Evolutionary conservation across 2,888 invertebrate species (phyloP).

Genomic region (Orchestes rusci): DNA sequence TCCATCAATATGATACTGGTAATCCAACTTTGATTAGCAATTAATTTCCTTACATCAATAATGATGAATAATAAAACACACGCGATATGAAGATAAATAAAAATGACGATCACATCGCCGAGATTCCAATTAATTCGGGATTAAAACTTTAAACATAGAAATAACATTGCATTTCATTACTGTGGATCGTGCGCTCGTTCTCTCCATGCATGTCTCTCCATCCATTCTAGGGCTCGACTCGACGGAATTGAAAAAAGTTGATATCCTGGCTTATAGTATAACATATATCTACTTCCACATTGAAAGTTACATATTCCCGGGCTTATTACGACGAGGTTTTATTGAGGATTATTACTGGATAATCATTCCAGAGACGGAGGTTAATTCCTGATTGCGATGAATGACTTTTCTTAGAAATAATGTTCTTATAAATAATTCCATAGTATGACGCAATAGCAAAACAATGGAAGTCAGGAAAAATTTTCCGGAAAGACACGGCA

Average conservation of each 20-base stretch:
- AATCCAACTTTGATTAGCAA: no score
- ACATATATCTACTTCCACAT: constrained; percentile 17
- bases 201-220: constrained; percentile 4
- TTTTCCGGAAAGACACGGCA: constrained; percentile 13
- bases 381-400: background rate
- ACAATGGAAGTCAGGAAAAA: no score
- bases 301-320: constrained; percentile 18
- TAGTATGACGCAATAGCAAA: no score
- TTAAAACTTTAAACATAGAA: constrained; percentile 24
- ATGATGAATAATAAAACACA: constrained; percentile 1
- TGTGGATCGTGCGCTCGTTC: constrained; percentile 7
- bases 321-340: constrained; percentile 17
- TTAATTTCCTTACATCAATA: no score
- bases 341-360: constrained; percentile 19
- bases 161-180: constrained; percentile 24
- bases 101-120: constrained; percentile 8
- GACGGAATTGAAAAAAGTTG: constrained; percentile 21
- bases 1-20: background rate
- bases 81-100: background rate
- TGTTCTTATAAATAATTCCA: no score
- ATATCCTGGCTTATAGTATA: constrained; percentile 19
- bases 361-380: constrained; percentile 9
- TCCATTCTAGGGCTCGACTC: constrained; percentile 4
- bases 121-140: constrained; percentile 22
- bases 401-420: no score